Conservation (phyloP, 2,797 vertebrate species). For the Picus viridis region DNA sequence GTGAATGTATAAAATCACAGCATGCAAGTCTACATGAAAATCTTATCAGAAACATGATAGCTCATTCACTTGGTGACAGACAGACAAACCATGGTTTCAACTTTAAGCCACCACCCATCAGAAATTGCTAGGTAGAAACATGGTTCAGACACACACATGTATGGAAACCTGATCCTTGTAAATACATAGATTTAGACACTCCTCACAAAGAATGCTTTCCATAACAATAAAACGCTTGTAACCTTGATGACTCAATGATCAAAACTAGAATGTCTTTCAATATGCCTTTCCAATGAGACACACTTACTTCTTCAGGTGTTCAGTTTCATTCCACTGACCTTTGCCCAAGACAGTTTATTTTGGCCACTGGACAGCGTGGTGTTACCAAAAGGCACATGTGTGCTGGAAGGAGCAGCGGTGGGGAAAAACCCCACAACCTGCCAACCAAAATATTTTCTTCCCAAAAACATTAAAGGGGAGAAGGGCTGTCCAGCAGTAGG, state of each 20-base stretch:
- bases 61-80: not conserved
- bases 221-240: not conserved
- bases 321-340: not conserved
- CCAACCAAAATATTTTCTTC: not conserved
- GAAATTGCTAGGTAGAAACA: not conserved
- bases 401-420: not conserved
- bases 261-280: not conserved
- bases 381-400: not conserved
- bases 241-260: not conserved
- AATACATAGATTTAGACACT: not conserved
- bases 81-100: not conserved
- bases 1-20: not conserved
- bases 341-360: not conserved
- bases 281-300: not conserved
- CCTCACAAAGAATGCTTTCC: not conserved
- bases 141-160: not conserved
- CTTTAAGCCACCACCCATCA: not conserved
- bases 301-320: not conserved
- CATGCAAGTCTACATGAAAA: not conserved
- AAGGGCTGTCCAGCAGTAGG: not conserved
- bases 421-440: not conserved
- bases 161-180: not conserved
- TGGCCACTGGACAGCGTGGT: not conserved
- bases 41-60: not conserved
- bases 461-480: fast-evolving